phyloP scores from a whole-genome alignment of 2,888 invertebrate species.

The Lycocerus yunnanus region DNA sequence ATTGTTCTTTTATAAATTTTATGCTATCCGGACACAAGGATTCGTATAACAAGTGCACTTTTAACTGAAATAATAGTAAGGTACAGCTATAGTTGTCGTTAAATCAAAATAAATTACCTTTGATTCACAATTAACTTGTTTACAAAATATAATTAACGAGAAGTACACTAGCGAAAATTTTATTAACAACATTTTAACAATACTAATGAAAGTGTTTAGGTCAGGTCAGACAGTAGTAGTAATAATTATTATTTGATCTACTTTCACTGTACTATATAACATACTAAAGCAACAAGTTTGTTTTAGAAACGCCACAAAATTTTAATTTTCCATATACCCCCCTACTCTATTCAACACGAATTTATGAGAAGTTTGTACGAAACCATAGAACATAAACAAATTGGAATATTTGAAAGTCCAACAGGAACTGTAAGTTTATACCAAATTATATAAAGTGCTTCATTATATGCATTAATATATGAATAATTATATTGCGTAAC shows the following conservation, averaged over 20 bases:
- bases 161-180: background rate
- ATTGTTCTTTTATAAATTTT: constrained; percentile 60
- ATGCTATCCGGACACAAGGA: constrained; percentile 67
- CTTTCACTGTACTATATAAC: constrained; percentile 12
- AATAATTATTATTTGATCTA: background rate
- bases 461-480: no score
- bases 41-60: constrained; percentile 64
- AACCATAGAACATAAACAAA: constrained; percentile 73
- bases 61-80: constrained; percentile 48
- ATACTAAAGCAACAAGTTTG: background rate
- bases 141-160: background rate
- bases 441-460: no score
- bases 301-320: constrained; percentile 48
- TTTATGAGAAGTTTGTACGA: constrained; percentile 86
- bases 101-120: constrained; percentile 1
- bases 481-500: no score
- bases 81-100: background rate
- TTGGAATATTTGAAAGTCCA: constrained; percentile 97
- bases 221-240: background rate
- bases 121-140: background rate
- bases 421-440: constrained; percentile 81
- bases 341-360: constrained; percentile 85
- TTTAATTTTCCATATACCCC: constrained; percentile 89
- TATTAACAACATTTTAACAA: background rate
- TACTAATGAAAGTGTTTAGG: background rate